phyloP scores from a whole-genome alignment of 1,140 invertebrate species.

The Stegodyphus dumicola region DNA sequence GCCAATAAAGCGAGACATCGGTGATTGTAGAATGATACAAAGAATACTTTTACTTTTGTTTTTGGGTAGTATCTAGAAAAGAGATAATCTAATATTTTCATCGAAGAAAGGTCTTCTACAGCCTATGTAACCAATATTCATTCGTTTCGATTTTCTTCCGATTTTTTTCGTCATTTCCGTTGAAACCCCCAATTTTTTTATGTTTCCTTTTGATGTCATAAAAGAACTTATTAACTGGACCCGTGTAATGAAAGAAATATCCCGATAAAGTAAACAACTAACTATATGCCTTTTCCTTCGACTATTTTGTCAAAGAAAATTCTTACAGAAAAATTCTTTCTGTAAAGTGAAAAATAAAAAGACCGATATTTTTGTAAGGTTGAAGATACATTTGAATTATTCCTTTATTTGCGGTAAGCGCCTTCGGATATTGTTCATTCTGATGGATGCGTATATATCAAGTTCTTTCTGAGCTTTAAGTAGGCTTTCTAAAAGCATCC shows the following conservation, averaged over 20 bases:
- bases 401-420: conserved; percentile 4
- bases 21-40: conserved; percentile 44
- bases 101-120: conserved; percentile 19
- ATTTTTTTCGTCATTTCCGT: conserved; percentile 31
- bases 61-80: conserved; percentile 10
- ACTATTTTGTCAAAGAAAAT: conserved; percentile 27
- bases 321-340: conserved; percentile 20
- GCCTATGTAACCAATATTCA: conserved; percentile 40
- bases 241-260: conserved; percentile 23
- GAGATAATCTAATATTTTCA: conserved; percentile 45
- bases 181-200: not conserved
- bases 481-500: too few species aligned
- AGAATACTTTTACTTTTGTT: conserved; percentile 8
- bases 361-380: not conserved
- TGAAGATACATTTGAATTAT: conserved; percentile 21
- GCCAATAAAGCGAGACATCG: conserved; percentile 23
- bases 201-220: conserved; percentile 26
- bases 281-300: not conserved
- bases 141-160: conserved; percentile 35
- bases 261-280: conserved; percentile 39
- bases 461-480: not conserved
- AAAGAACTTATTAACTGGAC: conserved; percentile 31
- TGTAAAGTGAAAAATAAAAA: conserved; percentile 11
- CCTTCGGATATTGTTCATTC: not conserved
- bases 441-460: not conserved